A percentile compares a stretch with the other conserved stretches of the same genome.
Evolutionary conservation across 1,140 invertebrate species (phyloP).

Genomic region (Lordiphosa stackelbergi): DNA sequence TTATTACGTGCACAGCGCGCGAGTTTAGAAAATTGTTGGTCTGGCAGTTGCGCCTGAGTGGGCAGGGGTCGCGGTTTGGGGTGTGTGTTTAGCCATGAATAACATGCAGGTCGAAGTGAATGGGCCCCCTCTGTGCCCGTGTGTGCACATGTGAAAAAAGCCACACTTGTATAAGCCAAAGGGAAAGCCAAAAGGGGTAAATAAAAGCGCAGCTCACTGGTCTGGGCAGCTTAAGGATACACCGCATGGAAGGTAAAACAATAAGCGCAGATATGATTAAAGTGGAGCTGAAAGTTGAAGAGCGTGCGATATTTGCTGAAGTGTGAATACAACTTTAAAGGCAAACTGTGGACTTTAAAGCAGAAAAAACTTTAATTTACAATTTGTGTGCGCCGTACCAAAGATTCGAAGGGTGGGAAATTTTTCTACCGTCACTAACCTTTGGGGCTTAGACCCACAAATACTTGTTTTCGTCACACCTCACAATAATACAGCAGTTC

Average conservation of each 20-base stretch:
- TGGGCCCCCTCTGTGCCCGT: slow-evolving; percentile 26
- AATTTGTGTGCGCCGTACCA: too few relatives aligned
- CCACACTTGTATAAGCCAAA: slow-evolving; percentile 68
- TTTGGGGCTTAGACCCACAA: too few relatives aligned
- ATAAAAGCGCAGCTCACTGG: slow-evolving; percentile 55
- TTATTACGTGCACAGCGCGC: slow-evolving; percentile 53
- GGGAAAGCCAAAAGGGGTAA: slow-evolving; percentile 64
- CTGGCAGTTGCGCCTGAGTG: slow-evolving; percentile 46
- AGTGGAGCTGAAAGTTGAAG: slow-evolving; percentile 45
- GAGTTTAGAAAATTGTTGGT: slow-evolving; percentile 69
- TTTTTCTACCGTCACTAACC: too few relatives aligned
- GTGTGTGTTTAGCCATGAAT: slow-evolving; percentile 66
- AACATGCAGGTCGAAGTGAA: slow-evolving; percentile 70
- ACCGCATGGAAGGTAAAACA: slow-evolving; percentile 38
- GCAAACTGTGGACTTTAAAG: too few relatives aligned
- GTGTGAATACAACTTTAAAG: neutral
- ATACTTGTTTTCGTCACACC: too few relatives aligned
- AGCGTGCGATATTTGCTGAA: slow-evolving; percentile 19
- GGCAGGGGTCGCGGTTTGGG: slow-evolving; percentile 34
- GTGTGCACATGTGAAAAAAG: slow-evolving; percentile 30
- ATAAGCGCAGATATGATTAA: slow-evolving; percentile 63
- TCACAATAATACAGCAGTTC: too few relatives aligned
- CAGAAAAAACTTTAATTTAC: too few relatives aligned
- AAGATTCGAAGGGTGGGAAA: too few relatives aligned
- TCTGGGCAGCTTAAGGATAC: slow-evolving; percentile 47